Percentiles rank a stretch among this genome's conserved stretches.
phyloP scores from a whole-genome alignment of 2,888 invertebrate genomes.

The Xestia rhomboidea region DNA sequence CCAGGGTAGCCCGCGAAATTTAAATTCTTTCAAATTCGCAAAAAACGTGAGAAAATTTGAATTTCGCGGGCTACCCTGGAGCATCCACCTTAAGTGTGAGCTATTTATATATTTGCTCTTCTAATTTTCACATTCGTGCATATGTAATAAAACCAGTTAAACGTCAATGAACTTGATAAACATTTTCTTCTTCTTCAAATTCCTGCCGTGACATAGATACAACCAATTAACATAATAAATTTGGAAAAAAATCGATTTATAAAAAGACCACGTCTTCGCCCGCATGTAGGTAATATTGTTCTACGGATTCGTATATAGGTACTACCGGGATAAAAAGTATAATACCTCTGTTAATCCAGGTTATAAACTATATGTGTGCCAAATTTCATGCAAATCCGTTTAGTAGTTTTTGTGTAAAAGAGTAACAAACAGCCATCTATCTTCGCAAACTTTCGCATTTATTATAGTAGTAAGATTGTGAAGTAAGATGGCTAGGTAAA shows the following conservation, averaged over 20 bases:
- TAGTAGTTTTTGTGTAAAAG: background rate
- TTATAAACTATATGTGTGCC: background rate
- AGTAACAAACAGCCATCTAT: background rate
- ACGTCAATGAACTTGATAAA: slow-evolving; percentile 36
- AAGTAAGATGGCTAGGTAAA: background rate
- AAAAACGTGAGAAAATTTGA: too few relatives aligned
- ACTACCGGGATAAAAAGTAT: background rate
- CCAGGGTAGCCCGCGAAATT: too few relatives aligned
- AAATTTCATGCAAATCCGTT: background rate
- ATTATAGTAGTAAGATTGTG: background rate
- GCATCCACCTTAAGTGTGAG: too few relatives aligned
- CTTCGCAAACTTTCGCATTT: background rate
- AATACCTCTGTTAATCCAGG: background rate
- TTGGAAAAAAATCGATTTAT: background rate
- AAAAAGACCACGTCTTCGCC: background rate
- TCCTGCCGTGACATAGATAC: background rate
- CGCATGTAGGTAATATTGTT: background rate
- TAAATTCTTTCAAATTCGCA: too few relatives aligned
- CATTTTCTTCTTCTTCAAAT: background rate
- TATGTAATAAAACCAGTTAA: background rate
- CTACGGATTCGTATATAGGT: background rate
- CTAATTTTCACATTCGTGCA: slow-evolving; percentile 16
- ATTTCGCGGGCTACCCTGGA: too few relatives aligned
- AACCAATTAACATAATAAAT: background rate
- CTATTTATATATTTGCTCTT: background rate